phyloP scores from a whole-genome alignment of 2,797 vertebrate genomes.

The Ptychobarbus kaznakovi region DNA sequence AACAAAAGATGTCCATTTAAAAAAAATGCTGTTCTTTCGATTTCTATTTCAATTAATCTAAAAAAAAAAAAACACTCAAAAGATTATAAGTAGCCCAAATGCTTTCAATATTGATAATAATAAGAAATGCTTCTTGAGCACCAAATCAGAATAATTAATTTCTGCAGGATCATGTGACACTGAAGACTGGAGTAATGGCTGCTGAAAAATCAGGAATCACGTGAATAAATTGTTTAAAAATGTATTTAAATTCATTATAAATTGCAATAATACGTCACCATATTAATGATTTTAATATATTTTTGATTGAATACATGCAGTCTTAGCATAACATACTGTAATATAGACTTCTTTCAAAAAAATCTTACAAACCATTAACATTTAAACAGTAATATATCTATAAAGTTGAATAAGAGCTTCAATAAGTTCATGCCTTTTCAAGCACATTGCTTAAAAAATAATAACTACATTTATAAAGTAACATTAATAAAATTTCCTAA shows the following conservation, averaged over 20 bases:
- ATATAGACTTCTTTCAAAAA: background rate
- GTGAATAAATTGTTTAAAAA: no score
- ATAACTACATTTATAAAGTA: background rate
- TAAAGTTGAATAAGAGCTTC: background rate
- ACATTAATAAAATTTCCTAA: background rate
- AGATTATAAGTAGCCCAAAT: background rate
- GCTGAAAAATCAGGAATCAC: no score
- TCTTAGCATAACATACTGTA: background rate
- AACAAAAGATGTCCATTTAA: no score
- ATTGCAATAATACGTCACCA: no score
- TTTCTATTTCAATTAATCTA: no score
- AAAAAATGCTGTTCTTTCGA: no score
- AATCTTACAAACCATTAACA: background rate
- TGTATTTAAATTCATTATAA: no score
- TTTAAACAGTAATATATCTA: background rate
- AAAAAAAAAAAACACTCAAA: no score
- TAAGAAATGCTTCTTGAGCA: background rate
- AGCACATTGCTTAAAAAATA: background rate
- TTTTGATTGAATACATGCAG: background rate
- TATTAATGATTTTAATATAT: background rate
- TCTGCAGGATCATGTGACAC: background rate
- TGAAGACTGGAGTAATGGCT: background rate
- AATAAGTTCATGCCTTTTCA: background rate
- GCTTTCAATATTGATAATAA: background rate
- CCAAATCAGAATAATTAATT: background rate